phyloP scores from a whole-genome alignment of 2,797 vertebrate species.

The Percopsis omiscomaycus region DNA sequence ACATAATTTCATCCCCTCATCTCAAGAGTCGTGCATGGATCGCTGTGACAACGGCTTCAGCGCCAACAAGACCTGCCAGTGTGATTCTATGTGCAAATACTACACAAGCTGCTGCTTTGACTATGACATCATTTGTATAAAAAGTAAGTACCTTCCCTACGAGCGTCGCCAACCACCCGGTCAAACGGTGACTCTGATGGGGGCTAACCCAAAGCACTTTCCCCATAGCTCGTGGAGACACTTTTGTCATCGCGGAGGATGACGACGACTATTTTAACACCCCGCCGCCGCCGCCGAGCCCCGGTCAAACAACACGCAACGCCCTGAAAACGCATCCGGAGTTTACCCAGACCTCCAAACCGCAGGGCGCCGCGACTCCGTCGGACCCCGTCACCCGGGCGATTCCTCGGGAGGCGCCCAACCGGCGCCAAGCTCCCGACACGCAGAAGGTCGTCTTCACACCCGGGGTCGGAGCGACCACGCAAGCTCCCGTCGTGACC shows the following conservation, averaged over 20 bases:
- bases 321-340: slow-evolving; percentile 21
- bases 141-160: slow-evolving; percentile 71
- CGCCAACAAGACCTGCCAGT: slow-evolving; percentile 81
- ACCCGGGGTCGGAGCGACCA: not conserved
- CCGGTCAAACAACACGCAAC: slow-evolving; percentile 1
- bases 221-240: slow-evolving; percentile 85
- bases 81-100: slow-evolving; percentile 89
- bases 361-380: not conserved
- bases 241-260: slow-evolving; percentile 87
- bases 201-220: not conserved
- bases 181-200: too few relatives aligned
- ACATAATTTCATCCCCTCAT: slow-evolving; percentile 1
- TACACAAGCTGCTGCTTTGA: slow-evolving; percentile 93
- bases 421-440: not conserved
- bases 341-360: slow-evolving; percentile 36
- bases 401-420: not conserved
- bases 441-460: not conserved
- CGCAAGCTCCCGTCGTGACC: slow-evolving; percentile 8
- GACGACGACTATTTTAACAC: slow-evolving; percentile 40
- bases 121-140: slow-evolving; percentile 77
- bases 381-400: not conserved
- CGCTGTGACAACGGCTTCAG: slow-evolving; percentile 86
- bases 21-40: slow-evolving; percentile 85
- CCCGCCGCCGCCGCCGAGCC: slow-evolving; percentile 27
- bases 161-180: not conserved